Conservation (phyloP, 64 coral and sea anemone genomes). For the Pocillopora damicornis region DNA sequence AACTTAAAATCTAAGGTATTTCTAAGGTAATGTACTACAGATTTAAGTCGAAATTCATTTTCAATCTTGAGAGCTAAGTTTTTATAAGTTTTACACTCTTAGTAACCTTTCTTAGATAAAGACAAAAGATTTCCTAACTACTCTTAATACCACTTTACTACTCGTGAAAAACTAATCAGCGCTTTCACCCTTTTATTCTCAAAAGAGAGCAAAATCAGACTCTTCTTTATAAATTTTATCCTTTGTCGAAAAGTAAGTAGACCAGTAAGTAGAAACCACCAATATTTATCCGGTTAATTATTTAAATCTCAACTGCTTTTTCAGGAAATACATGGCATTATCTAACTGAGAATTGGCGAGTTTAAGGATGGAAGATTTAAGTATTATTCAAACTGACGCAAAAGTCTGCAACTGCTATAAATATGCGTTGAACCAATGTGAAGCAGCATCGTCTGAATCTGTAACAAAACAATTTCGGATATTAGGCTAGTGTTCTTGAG, state of each 20-base stretch:
- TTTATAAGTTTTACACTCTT: neutral
- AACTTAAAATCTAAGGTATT: neutral
- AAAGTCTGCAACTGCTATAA: constrained; percentile 29
- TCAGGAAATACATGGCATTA: neutral
- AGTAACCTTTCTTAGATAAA: neutral
- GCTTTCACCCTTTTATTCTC: too few relatives aligned
- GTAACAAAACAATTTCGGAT: constrained; percentile 35
- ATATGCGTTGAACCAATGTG: constrained; percentile 36
- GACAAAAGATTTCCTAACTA: neutral
- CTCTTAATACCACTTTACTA: too few relatives aligned
- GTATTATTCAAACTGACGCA: neutral
- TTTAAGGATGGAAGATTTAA: neutral
- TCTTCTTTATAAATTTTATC: too few relatives aligned
- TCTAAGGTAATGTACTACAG: too few relatives aligned
- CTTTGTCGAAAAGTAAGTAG: too few relatives aligned
- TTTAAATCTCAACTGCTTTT: neutral
- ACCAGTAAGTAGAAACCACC: too few relatives aligned
- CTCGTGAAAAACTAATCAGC: too few relatives aligned
- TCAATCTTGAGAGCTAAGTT: neutral
- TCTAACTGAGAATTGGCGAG: neutral
- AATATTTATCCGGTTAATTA: too few relatives aligned
- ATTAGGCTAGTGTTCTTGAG: constrained; percentile 18
- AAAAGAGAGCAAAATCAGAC: too few relatives aligned
- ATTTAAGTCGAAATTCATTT: neutral
- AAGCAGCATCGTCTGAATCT: constrained; percentile 30